Percentiles rank a stretch among this genome's conserved stretches.
Evolutionary conservation across 2,797 vertebrate species (phyloP).

Genomic region (Aphelocoma californica): DNA sequence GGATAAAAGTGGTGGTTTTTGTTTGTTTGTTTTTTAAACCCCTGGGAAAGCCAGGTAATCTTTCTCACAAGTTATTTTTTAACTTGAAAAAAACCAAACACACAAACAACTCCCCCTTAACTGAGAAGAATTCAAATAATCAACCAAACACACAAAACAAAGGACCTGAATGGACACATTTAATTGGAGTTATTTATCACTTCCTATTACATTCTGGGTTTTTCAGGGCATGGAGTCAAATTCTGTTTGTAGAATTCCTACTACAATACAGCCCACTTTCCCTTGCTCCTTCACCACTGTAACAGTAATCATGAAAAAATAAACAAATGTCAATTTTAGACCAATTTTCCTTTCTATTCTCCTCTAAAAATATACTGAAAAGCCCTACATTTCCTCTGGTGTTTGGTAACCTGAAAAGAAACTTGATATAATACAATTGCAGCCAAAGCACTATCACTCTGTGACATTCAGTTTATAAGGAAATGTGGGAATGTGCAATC

Average conservation of each 20-base stretch:
- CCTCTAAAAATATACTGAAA: not conserved
- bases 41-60: not conserved
- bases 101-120: not conserved
- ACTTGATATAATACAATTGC: not conserved
- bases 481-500: constrained; percentile 12
- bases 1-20: not conserved
- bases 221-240: not conserved
- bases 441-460: not conserved
- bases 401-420: not conserved
- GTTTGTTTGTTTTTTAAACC: not conserved
- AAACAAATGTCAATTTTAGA: not conserved
- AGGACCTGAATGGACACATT: not conserved
- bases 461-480: constrained; percentile 11
- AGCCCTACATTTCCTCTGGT: not conserved
- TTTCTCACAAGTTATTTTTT: not conserved
- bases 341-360: not conserved
- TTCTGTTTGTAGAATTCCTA: not conserved
- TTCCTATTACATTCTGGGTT: not conserved
- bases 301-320: not conserved
- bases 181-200: not conserved
- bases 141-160: not conserved
- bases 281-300: not conserved
- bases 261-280: not conserved
- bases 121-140: not conserved
- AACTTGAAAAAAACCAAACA: not conserved